Conservation (phyloP, 2,113 vertebrate species). For the Megaptera novaeangliae region DNA sequence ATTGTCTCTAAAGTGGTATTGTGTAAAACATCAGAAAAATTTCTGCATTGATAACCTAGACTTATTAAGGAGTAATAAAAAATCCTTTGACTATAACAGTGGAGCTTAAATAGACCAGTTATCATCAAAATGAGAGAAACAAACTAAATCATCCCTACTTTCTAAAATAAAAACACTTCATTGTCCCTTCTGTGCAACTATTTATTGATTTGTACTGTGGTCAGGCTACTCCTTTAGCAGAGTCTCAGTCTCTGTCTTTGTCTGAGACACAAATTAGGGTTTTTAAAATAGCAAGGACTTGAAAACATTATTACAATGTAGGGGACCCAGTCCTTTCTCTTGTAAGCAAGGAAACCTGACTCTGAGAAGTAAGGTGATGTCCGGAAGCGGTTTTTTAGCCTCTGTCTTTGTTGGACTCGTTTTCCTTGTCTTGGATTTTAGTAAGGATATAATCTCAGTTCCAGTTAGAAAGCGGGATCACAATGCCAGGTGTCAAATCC, state of each 20-base stretch:
- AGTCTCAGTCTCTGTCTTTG: not conserved
- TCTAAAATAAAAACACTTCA: not conserved
- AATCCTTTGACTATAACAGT: not conserved
- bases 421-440: constrained; percentile 49
- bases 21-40: not conserved
- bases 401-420: constrained; percentile 40
- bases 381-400: constrained; percentile 17
- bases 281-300: constrained; percentile 29
- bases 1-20: not conserved
- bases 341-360: constrained; percentile 52
- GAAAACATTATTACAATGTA: not conserved
- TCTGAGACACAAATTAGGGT: not conserved
- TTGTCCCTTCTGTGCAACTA: not conserved
- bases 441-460: constrained; percentile 52
- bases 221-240: not conserved
- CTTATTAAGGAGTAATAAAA: not conserved
- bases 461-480: constrained; percentile 32
- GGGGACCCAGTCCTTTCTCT: not conserved
- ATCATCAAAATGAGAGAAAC: not conserved
- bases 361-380: constrained; percentile 15
- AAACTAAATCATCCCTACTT: not conserved
- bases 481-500: constrained; percentile 58
- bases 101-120: not conserved
- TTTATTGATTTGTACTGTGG: not conserved
- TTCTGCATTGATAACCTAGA: not conserved